phyloP scores from a whole-genome alignment of 2,113 vertebrate species.

The Grus americana region DNA sequence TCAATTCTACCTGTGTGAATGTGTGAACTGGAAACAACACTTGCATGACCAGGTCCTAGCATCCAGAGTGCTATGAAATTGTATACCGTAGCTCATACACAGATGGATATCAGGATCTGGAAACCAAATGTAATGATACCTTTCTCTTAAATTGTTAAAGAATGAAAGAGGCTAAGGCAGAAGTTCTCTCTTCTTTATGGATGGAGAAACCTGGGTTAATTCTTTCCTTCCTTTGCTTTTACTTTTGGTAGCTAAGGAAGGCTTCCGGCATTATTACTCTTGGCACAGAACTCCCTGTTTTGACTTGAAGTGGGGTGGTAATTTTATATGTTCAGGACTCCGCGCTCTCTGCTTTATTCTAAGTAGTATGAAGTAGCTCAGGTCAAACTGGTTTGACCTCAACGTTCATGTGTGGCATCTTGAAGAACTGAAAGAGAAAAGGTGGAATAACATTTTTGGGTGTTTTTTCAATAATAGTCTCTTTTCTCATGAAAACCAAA shows the following conservation, averaged over 20 bases:
- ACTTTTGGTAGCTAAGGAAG: not conserved
- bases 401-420: not conserved
- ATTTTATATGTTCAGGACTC: not conserved
- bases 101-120: not conserved
- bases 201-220: not conserved
- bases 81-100: not conserved
- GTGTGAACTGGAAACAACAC: not conserved
- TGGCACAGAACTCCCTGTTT: not conserved
- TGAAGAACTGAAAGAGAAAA: not conserved
- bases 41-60: not conserved
- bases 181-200: not conserved
- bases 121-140: not conserved
- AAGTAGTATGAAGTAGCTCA: not conserved
- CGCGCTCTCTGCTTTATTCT: not conserved
- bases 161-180: not conserved
- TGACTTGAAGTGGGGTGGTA: not conserved
- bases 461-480: not conserved
- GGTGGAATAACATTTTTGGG: not conserved
- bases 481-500: not conserved
- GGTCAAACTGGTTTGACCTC: not conserved
- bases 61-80: not conserved
- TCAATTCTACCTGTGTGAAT: not conserved
- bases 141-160: not conserved
- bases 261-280: not conserved
- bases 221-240: not conserved